phyloP scores from a whole-genome alignment of 2,888 invertebrate genomes.

The Mamestra brassicae region DNA sequence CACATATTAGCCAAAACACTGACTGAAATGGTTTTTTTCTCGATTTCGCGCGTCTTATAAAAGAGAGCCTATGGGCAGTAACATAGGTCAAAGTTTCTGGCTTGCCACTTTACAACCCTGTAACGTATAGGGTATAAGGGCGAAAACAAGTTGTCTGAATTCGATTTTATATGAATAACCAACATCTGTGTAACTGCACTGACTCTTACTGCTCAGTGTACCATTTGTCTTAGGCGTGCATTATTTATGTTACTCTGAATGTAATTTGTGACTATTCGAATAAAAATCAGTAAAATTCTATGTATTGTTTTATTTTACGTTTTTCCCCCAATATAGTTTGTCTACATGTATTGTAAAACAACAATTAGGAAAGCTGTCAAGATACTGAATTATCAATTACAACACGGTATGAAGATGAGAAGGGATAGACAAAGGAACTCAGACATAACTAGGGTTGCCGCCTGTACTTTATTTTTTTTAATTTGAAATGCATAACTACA shows the following conservation, averaged over 20 bases:
- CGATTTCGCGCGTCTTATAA: not conserved
- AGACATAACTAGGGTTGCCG: no score
- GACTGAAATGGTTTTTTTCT: not conserved
- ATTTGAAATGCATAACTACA: no score
- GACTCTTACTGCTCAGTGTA: not conserved
- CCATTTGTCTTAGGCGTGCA: constrained; percentile 8
- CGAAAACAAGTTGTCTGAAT: not conserved
- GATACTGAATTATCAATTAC: no score
- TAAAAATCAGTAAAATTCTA: constrained; percentile 36
- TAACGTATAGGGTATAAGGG: not conserved
- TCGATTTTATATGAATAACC: constrained; percentile 1
- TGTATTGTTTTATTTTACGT: constrained; percentile 20
- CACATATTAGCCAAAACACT: constrained; percentile 7
- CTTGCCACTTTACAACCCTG: not conserved
- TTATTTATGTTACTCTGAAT: constrained; percentile 13
- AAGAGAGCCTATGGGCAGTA: not conserved
- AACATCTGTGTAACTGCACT: not conserved
- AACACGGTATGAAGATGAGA: no score
- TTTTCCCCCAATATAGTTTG: not conserved
- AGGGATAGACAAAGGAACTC: no score
- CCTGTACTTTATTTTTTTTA: no score
- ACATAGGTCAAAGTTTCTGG: not conserved
- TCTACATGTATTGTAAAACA: not conserved
- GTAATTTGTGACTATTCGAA: constrained; percentile 32
- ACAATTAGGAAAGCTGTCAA: not conserved